Conservation (phyloP, 2,113 vertebrate genomes). For the Apteryx mantelli region DNA sequence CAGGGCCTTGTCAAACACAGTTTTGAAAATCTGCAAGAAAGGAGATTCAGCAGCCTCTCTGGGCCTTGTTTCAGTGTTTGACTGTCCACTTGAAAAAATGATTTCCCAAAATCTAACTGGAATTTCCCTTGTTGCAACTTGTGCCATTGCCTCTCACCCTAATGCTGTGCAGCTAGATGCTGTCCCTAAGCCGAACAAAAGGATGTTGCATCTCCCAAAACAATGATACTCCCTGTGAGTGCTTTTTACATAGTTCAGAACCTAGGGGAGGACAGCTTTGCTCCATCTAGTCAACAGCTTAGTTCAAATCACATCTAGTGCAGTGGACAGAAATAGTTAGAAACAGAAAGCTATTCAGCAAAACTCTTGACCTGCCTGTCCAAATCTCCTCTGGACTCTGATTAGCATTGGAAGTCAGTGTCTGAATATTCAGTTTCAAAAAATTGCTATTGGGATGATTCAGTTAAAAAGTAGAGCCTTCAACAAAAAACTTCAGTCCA, state of each 20-base stretch:
- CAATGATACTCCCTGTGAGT: not conserved
- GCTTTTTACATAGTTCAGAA: not conserved
- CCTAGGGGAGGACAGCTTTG: not conserved
- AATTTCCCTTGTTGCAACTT: not conserved
- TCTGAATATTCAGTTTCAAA: not conserved
- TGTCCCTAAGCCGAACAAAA: not conserved
- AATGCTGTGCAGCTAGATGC: not conserved
- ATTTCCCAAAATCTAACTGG: not conserved
- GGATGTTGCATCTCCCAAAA: not conserved
- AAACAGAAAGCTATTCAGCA: not conserved
- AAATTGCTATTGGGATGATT: not conserved
- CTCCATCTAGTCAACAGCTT: not conserved
- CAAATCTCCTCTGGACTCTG: not conserved
- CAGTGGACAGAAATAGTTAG: not conserved
- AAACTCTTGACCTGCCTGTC: not conserved
- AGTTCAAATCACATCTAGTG: not conserved
- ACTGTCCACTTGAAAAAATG: not conserved
- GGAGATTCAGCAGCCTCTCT: not conserved
- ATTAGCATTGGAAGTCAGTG: not conserved
- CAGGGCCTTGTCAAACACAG: not conserved
- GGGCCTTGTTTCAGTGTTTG: not conserved
- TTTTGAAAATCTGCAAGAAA: not conserved
- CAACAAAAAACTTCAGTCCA: accelerated
- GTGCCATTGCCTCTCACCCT: not conserved
- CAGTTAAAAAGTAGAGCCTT: not conserved